Evolutionary conservation across 2,888 invertebrate species (phyloP).

Genomic region (Aphodius sticticus): DNA sequence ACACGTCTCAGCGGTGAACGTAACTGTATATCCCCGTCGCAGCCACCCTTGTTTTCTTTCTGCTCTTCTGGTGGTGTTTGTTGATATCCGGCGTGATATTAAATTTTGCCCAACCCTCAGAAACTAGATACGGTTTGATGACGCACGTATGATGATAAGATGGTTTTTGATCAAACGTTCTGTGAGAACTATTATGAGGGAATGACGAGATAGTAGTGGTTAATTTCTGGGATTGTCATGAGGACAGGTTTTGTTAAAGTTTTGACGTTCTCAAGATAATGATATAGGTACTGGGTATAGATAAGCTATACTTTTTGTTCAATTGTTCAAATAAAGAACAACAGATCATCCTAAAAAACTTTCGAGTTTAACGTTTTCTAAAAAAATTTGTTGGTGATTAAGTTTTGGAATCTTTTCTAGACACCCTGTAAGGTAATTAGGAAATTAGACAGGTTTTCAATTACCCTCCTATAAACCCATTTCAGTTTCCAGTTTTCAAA

Average conservation of each 20-base stretch:
- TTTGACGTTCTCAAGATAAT: neutral
- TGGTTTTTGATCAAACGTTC: neutral
- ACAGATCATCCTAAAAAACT: too few species aligned
- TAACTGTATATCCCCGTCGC: slow-evolving; percentile 4
- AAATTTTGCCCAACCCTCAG: neutral
- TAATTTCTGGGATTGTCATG: neutral
- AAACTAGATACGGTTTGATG: neutral
- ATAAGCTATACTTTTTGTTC: too few species aligned
- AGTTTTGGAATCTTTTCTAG: too few species aligned
- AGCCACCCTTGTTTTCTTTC: neutral
- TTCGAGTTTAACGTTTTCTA: too few species aligned
- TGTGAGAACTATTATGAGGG: neutral
- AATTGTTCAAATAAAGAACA: too few species aligned
- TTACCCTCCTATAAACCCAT: too few species aligned
- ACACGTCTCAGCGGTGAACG: slow-evolving; percentile 17
- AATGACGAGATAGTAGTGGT: neutral
- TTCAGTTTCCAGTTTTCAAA: too few species aligned
- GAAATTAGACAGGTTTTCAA: too few species aligned
- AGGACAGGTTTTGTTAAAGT: neutral
- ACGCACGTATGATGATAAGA: neutral
- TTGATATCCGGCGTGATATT: neutral
- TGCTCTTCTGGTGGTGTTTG: neutral
- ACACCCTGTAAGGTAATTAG: too few species aligned
- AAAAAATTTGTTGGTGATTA: too few species aligned
- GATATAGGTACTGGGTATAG: too few species aligned